Conservation (phyloP, 2,797 vertebrate genomes). For the Dicrostonyx torquatus region DNA sequence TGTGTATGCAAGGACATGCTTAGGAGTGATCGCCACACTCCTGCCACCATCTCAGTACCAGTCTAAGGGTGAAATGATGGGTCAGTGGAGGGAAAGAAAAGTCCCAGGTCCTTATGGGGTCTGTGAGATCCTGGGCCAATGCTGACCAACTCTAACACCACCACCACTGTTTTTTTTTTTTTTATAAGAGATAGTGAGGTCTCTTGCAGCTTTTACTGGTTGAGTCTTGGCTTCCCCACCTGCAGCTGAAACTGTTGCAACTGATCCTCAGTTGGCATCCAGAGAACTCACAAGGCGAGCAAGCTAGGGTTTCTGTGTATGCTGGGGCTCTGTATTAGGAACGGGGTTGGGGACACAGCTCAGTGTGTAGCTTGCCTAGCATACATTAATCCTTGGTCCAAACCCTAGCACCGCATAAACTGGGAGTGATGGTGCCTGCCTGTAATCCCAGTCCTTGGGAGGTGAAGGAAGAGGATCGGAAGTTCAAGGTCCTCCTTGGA, state of each 20-base stretch:
- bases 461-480: background rate
- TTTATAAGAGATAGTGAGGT: background rate
- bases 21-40: background rate
- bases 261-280: background rate
- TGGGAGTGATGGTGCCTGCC: background rate
- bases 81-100: background rate
- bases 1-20: conserved; percentile 43
- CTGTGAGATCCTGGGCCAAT: background rate
- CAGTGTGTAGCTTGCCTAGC: background rate
- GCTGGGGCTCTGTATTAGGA: background rate
- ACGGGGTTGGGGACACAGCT: too few species aligned
- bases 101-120: background rate
- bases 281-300: background rate
- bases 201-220: background rate
- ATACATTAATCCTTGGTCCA: background rate
- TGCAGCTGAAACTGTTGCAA: background rate
- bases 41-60: background rate
- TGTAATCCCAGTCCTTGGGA: background rate
- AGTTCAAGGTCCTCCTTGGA: background rate
- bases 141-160: background rate
- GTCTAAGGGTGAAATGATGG: background rate
- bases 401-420: background rate
- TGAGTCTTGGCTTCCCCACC: background rate
- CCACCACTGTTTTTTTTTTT: background rate
- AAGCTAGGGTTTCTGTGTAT: background rate